phyloP scores from a whole-genome alignment of 2,888 invertebrate genomes.

The Amphipoea oculea region DNA sequence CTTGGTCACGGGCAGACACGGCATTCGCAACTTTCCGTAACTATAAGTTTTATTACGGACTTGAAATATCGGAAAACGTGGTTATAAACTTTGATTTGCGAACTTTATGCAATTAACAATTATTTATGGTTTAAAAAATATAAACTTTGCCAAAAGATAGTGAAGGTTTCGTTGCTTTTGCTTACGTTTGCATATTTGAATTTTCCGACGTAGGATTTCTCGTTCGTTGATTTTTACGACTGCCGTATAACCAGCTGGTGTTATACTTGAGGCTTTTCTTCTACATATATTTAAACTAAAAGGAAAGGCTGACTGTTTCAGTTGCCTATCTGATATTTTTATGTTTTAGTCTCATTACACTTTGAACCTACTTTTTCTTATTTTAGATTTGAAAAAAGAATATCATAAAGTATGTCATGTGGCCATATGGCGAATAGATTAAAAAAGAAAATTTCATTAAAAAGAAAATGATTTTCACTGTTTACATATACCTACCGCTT shows the following conservation, averaged over 20 bases:
- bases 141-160: not conserved
- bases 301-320: not conserved
- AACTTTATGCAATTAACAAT: slow-evolving; percentile 36
- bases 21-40: slow-evolving; percentile 36
- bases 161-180: slow-evolving; percentile 26
- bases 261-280: slow-evolving; percentile 4
- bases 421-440: too few relatives aligned
- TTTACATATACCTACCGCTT: not conserved
- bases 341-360: not conserved
- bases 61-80: slow-evolving; percentile 49
- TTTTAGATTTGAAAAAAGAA: too few relatives aligned
- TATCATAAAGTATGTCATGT: too few relatives aligned
- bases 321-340: not conserved
- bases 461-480: too few relatives aligned
- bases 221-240: slow-evolving; percentile 49
- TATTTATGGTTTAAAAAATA: slow-evolving; percentile 15
- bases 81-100: slow-evolving; percentile 35
- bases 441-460: too few relatives aligned
- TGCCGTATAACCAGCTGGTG: slow-evolving; percentile 35
- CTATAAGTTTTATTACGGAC: slow-evolving; percentile 46
- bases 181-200: slow-evolving; percentile 21
- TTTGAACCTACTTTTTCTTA: not conserved
- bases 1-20: slow-evolving; percentile 59
- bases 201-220: slow-evolving; percentile 34
- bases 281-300: slow-evolving; percentile 6